Conservation (phyloP, 92 coral and sea anemone genomes). For the Epizoanthus illoricatus region DNA sequence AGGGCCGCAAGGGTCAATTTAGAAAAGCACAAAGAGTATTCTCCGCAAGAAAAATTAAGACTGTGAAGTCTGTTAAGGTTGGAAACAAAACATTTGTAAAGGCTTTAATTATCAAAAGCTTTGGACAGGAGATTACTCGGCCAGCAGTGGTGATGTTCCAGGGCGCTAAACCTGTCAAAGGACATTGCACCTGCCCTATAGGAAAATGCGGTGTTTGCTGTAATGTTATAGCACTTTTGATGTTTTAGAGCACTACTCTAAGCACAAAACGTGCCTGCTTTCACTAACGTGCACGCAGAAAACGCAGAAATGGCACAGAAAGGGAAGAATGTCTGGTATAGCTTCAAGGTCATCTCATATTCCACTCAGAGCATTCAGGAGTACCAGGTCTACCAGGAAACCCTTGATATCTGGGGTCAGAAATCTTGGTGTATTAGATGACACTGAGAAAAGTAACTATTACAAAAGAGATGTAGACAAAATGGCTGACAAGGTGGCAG, state of each 20-base stretch:
- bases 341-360: constrained; percentile 22
- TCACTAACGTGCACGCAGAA: constrained; percentile 40
- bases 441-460: constrained; percentile 23
- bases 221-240: constrained; percentile 32
- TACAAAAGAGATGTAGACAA: constrained; percentile 37
- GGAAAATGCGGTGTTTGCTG: constrained; percentile 49
- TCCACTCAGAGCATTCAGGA: constrained; percentile 41
- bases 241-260: constrained; percentile 40
- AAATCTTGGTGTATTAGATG: background rate
- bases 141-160: constrained; percentile 32
- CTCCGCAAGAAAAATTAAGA: too few species aligned
- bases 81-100: constrained; percentile 31
- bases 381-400: constrained; percentile 43
- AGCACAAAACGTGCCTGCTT: constrained; percentile 36
- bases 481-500: constrained; percentile 34
- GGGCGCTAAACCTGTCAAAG: background rate
- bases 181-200: constrained; percentile 36
- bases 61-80: too few species aligned
- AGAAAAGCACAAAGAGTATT: too few species aligned
- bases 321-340: constrained; percentile 23
- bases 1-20: constrained; percentile 42
- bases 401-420: constrained; percentile 19
- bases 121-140: constrained; percentile 30
- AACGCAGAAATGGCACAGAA: constrained; percentile 49
- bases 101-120: constrained; percentile 38